A percentile compares a stretch with the other conserved stretches of the same genome.
phyloP scores from a whole-genome alignment of 2,888 invertebrate species.

The Kuschelorhynchus macadamiae region DNA sequence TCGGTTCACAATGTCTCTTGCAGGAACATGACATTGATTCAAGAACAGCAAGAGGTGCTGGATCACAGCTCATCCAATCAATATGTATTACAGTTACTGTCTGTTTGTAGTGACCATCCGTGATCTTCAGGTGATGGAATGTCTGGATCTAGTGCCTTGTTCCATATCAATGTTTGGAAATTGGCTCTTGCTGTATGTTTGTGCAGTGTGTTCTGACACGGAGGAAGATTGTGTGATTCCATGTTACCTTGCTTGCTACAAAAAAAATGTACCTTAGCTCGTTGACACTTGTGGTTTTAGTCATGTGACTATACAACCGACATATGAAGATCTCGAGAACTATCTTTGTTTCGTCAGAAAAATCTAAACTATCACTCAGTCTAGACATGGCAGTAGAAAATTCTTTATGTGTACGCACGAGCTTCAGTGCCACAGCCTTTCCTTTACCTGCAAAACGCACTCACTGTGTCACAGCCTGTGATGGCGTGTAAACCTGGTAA shows the following conservation, averaged over 20 bases:
- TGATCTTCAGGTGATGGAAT: too few species aligned
- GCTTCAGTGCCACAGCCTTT: background rate
- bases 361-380: background rate
- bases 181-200: conserved; percentile 31
- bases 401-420: background rate
- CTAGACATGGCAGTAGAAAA: background rate
- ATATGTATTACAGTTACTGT: conserved; percentile 18
- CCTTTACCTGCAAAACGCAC: background rate
- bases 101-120: conserved; percentile 22
- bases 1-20: conserved; percentile 26
- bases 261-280: conserved; percentile 10
- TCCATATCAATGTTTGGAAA: conserved; percentile 25
- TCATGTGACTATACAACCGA: background rate
- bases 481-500: too few species aligned
- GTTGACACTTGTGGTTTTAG: conserved; percentile 1
- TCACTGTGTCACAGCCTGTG: background rate
- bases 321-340: conserved; percentile 3
- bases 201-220: conserved; percentile 20
- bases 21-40: too few species aligned
- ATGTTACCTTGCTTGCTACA: conserved; percentile 10
- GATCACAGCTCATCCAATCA: background rate
- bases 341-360: background rate
- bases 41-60: conserved; percentile 5
- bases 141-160: conserved; percentile 30
- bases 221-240: conserved; percentile 5